Evolutionary conservation across 2,888 invertebrate genomes (phyloP), one percentile per base, ranked within the genome.

Genomic region (Macaria notata): DNA sequence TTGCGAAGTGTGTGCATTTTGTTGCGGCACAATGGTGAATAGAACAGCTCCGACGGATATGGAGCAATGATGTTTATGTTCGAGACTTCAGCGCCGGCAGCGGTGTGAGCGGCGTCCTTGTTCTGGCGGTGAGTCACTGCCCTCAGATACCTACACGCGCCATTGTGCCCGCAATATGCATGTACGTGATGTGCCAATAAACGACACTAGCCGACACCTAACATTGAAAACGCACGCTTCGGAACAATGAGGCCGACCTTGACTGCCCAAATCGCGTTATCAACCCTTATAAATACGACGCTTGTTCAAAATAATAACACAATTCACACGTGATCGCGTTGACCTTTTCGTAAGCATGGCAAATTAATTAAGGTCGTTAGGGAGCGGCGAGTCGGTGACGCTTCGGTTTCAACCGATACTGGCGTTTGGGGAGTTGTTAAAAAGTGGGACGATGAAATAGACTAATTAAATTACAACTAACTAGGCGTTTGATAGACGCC

Each of bases 61-160:
- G 88, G 88, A 83, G 88, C 78, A 88, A 89, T 80, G 70, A 83
- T 88, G 87, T 86, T 88, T 86, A 82, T 86, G 83, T 84, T 86
- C 79, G 84, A 78, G 84, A 86, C 78, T 73, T 77, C 81, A 79
- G 80, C 73, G 73, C 69, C 70, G 74, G 71, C 73, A 19, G 19
- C 19, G 19, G 19, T 19, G 19, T 72, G 73, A 70, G 79, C 82
- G 80, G 76, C 80, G 88, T 84, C 88, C 90, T 89, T 87, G 86
- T 86, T 82, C 82, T 79, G 82, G 64, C 72, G 77, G 65, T 89
- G 86, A 89, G 72, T 89, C 88, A 88, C 73, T 72, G 75, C 68
- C 69, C 69, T 68, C 70, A 36, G 30, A 39, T 46, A 44, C 7
- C 5, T 44, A 46, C 54, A 59, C 72, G 78, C 78, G 73, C 75